Base-by-base conservation (phyloP, 2,888 invertebrate genomes). In the Tachina grossa region DNA sequence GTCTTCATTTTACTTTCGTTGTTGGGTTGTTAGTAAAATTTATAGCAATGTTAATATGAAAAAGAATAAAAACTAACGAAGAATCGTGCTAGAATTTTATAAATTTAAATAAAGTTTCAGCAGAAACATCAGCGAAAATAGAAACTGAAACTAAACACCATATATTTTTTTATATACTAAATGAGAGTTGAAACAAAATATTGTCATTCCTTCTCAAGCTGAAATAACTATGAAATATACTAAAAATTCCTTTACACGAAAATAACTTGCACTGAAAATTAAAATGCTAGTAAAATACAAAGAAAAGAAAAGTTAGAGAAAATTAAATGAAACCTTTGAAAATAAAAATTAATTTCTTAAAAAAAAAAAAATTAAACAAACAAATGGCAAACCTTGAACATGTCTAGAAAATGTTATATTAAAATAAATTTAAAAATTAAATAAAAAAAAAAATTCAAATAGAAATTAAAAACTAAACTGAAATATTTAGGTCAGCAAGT, bases 101-200 rank as follows among this genome's bases (percentile, higher is more conserved):
- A 43, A 16, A 66, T 76, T 72, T 41, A 72, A 83, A 77, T 77
- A 19, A 83, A 59, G 57, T 72, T 77, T 66, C 65, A 55, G 22
- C 53, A 75, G 41, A 49, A 74, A 49, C 16, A 14, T 22, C 66
- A 65, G 3, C 22, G 41, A 13, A 41, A 72, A 6, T 10, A 41
- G 2, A 63, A 55, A 19, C 66, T 45, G 5, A 47, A 55, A 75
- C 55, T 9, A 55, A 63, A 43, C 4, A 49, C 22, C 9, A 63
- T 11, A 8, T 2, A 49, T 45, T 75, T 66, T 5, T 59, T 45
- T 75, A 59, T 22, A n/a, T 49, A 19, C 43, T 47, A 47, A 61
- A 8, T 8, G 22, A 22, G 43, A 41, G 45, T 49, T 51, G 31
- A 41, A 14, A 59, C 16, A 77, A 51, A 57, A 66, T 69, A 43